Base-by-base conservation (phyloP, 92 coral and sea anemone species). In the Hydrozoanthus gracilis region DNA sequence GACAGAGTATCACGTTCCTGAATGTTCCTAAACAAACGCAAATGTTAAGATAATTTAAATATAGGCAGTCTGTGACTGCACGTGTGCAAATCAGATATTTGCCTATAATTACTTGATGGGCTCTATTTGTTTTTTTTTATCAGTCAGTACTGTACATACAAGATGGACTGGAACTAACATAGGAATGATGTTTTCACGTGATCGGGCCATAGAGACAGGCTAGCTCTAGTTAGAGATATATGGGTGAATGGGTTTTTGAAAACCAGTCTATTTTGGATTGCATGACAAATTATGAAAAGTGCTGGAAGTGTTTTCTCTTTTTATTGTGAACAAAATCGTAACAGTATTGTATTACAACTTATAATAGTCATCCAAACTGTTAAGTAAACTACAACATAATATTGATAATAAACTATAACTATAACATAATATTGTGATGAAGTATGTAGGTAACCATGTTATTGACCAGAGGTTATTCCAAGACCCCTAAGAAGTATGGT, bases 361-460 rank as follows among this genome's bases (percentile, higher is more conserved):
- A 68, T 68, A 68, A 68, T 68, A 68, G 49, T 68, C 49, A 68
- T 68, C 73, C 73, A 68, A 68, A 68, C 73, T 68, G 73, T 68
- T 27, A 68, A 68, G 73, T 68, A 47, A 68, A 68, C 73, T 68
- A 68, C 5, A 68, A 68, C 73, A 68, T 68, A 68, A 68, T 35
- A 68, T 68, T 68, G 49, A 68, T 68, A 68, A 35, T 68, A 68
- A 68, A 68, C 73, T 68, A 68, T 27, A 68, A 68, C 73, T 7
- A 20, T 35, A 68, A 68, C 73, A 68, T 68, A 68, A 68, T 68
- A 68, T 68, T 68, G 73, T 68, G 73, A 20, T 68, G 49, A 68
- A 68, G 73, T 27, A 68, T 68, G 48, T 35, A 68, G 73, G 73
- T 68, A 68, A 68, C 73, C 73, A 27, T 68, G 73, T 68, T 68